Base-by-base conservation (phyloP, 92 coral and sea anemone genomes). In the Pocillopora grandis region DNA sequence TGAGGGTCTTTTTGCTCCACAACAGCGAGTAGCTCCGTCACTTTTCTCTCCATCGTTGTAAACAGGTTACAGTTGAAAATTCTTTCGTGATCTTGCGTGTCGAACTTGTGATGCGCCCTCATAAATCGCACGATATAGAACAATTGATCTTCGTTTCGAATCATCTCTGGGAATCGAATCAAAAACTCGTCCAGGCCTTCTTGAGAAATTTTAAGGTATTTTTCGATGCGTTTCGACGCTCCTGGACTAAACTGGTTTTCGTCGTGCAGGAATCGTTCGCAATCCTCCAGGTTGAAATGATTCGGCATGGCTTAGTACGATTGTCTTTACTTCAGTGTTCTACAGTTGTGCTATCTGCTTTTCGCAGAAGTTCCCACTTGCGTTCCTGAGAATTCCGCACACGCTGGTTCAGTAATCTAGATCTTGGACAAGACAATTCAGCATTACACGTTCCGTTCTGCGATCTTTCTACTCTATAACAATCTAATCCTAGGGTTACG, bases 1-100 rank as follows among this genome's bases (percentile, higher is more conserved):
- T 89, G 92, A 0, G 69, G 92, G 3, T 85, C 92, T 58, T 72
- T 80, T 1, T 82, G 75, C 18, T 35, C 79, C 60, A 89, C 20
- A 19, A 58, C 79, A 21, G 78, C 71, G 12, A 89, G 78, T 3
- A 89, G 82, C 33, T 83, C 89, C 2, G 75, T 61, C 0, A 85
- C 84, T 19, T 89, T 83, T 36, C 83, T 73, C 11, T 60, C 72
- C 0, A 85, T 69, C n/a, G 85, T 89, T n/a, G 23, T 15, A 61
- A 78, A 20, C 27, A 85, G 64, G 27, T 23, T 0, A 71, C 68
- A 70, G 80, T 89, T 89, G 19, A 76, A 59, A 4, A 89, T 89
- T 19, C 67, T 20, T 35, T 89, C 89, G 6, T 82, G 84, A 67
- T 89, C 92, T 9, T 70, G 72, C 27, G 17, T 58, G 81, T 89